A percentile compares a stretch with the other conserved stretches of the same genome.
These are phyloP conservation scores for Acanthosepion esculentum DNA, from an alignment of 2,888 invertebrate species.

Conservation along the genomic window DNA sequence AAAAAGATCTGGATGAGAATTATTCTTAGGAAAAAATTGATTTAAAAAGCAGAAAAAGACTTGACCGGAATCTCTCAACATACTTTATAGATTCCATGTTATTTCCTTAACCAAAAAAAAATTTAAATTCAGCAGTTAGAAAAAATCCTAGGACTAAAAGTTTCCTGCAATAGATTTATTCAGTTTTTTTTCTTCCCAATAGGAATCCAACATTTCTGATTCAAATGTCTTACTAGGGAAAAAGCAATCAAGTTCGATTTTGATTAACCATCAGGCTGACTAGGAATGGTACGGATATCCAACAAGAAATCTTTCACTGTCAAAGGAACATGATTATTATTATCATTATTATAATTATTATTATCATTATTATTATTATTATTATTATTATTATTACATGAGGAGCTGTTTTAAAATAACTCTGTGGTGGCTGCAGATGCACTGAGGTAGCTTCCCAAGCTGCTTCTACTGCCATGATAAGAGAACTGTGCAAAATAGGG, in stretches of 20 bases:
- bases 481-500: conserved; percentile 88
- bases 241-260: conserved; percentile 14
- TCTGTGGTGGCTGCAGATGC: conserved; percentile 56
- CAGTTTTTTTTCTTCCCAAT: background rate
- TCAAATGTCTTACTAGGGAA: background rate
- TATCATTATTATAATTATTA: background rate
- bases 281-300: conserved; percentile 44
- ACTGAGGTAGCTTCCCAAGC: conserved; percentile 68
- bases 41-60: background rate
- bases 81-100: background rate
- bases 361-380: background rate
- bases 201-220: background rate
- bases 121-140: background rate
- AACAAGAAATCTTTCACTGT: background rate
- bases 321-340: conserved; percentile 36
- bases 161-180: conserved; percentile 15
- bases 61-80: background rate
- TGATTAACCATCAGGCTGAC: conserved; percentile 41
- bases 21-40: background rate
- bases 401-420: conserved; percentile 45
- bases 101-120: background rate
- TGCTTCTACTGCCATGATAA: conserved; percentile 75
- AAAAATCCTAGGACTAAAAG: conserved; percentile 8
- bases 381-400: background rate
- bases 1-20: background rate